Base-by-base conservation (phyloP, 2,888 invertebrate genomes). In the Drosophila tanythrix region DNA sequence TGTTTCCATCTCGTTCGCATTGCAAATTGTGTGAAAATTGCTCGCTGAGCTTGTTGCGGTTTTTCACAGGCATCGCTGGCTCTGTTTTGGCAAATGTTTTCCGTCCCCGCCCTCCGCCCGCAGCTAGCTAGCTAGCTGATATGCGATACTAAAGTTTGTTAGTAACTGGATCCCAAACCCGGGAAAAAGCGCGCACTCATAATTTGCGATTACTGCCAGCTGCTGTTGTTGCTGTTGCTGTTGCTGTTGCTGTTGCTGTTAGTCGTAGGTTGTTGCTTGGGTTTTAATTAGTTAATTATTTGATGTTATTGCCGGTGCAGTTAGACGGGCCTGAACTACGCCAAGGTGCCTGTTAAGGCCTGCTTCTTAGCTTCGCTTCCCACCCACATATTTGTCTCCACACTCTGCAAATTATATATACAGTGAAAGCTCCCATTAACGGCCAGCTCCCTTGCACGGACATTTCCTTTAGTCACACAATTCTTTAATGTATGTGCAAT, bases 1-100 rank as follows among this genome's bases (percentile, higher is more conserved):
- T 65, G 63, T 74, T 77, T 62, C 56, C 77, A 79, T 55, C 74
- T 62, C 74, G 61, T 64, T 76, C 69, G 81, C 83, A 83, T 87
- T 82, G 75, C 76, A 88, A 88, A 84, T 84, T 84, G 85, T 84
- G 88, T 74, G 79, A 84, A 87, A 74, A 82, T 74, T 69, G 80
- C 27, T 66, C 61, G 75, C 58, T 68, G 75, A 78, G 71, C 71
- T 69, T 73, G 64, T 76, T 74, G 81, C 66, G 69, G 76, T 65
- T 77, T 82, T 68, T 69, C 81, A 77, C 76, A 82, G 70, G 53
- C 79, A 68, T 65, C 50, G 62, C 51, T 78, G 35, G 36, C 68
- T 57, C 29, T 51, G 51, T 79, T 73, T 67, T 48, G 56, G 63
- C 79, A 69, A 79, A 76, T 79, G 73, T 67, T 79, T 71, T 72